phyloP scores from a whole-genome alignment of 2,888 invertebrate species.

The Beris morrisii region DNA sequence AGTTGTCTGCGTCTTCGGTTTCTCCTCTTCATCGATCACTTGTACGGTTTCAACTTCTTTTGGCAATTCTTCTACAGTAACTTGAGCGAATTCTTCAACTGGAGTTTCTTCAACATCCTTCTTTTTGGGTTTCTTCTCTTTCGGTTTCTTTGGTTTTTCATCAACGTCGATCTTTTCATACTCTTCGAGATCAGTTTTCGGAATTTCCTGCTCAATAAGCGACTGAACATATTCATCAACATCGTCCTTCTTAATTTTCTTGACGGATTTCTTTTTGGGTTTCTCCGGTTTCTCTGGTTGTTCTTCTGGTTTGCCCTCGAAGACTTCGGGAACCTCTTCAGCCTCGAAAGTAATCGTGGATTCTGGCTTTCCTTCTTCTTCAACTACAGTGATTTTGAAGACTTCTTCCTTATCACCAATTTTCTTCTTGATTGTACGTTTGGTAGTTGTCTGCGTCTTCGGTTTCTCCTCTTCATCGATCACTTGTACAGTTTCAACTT shows the following conservation, averaged over 20 bases:
- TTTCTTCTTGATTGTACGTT: conserved; percentile 57
- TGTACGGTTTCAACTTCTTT: conserved; percentile 40
- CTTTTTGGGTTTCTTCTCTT: conserved; percentile 40
- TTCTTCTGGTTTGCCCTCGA: conserved; percentile 43
- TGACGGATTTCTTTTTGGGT: conserved; percentile 44
- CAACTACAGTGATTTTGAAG: conserved; percentile 57
- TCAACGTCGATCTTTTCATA: conserved; percentile 49
- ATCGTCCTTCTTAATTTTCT: conserved; percentile 47
- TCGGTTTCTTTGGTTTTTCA: conserved; percentile 40
- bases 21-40: conserved; percentile 51
- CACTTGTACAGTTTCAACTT: conserved; percentile 45
- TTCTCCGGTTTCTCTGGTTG: conserved; percentile 33
- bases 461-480: conserved; percentile 49
- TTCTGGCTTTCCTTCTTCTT: conserved; percentile 52
- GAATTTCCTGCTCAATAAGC: conserved; percentile 48
- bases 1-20: conserved; percentile 47
- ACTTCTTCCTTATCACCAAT: conserved; percentile 56
- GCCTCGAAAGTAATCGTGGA: conserved; percentile 49
- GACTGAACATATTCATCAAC: conserved; percentile 46
- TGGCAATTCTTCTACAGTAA: conserved; percentile 33
- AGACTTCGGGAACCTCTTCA: conserved; percentile 49
- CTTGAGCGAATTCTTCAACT: conserved; percentile 41
- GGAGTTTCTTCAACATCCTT: conserved; percentile 47
- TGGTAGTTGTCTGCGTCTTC: conserved; percentile 53
- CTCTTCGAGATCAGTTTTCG: conserved; percentile 49